These are phyloP conservation scores for Apostichopus japonicus DNA, from an alignment of 35 echinoderm and acorn worm genomes.

Conservation along the genomic window DNA sequence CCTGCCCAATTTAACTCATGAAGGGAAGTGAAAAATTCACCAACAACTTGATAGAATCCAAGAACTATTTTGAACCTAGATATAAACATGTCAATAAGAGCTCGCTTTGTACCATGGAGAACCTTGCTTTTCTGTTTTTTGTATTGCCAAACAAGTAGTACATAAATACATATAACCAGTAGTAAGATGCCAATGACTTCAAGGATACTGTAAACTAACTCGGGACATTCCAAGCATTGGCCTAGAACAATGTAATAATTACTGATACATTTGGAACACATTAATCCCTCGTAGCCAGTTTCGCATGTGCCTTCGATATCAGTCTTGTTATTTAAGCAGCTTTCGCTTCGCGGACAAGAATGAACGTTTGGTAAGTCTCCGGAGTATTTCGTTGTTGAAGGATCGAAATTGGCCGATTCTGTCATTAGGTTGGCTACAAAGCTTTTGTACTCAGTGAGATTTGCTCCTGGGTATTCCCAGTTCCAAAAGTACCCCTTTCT, in stretches of 20 bases:
- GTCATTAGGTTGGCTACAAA: too few species aligned
- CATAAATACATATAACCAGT: neutral
- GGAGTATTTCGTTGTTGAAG: neutral
- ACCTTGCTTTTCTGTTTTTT: neutral
- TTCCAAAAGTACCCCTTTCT: neutral
- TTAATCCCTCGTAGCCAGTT: neutral
- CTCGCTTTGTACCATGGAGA: neutral
- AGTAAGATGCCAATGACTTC: neutral
- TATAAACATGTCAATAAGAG: neutral
- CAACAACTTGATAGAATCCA: slow-evolving; percentile 29
- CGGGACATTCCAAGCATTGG: neutral
- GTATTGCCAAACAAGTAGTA: neutral
- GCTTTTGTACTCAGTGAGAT: neutral
- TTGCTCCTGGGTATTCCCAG: neutral
- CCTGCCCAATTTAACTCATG: slow-evolving; percentile 33
- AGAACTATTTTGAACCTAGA: neutral
- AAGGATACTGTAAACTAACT: neutral
- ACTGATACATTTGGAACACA: neutral
- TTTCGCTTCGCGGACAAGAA: neutral
- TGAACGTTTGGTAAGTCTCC: too few species aligned
- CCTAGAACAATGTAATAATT: neutral
- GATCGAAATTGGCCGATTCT: neutral
- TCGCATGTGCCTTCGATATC: neutral
- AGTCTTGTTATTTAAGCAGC: neutral
- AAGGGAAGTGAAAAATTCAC: slow-evolving; percentile 12